A percentile compares a stretch with the other conserved stretches of the same genome.
Conservation (phyloP, 2,888 invertebrate species). For the Pecten maximus region DNA sequence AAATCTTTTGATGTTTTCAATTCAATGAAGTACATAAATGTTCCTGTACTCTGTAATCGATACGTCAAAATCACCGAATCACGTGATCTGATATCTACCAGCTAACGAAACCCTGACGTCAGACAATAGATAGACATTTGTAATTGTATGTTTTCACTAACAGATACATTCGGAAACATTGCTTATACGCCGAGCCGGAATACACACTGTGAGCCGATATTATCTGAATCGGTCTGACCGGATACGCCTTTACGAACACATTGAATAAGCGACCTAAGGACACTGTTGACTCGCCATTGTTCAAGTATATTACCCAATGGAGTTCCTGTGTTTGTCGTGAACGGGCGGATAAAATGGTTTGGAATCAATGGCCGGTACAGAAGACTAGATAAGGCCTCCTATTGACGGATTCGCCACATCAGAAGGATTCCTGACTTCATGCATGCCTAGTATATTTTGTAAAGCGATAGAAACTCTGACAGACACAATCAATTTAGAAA, state of each 20-base stretch:
- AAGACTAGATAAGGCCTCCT: neutral
- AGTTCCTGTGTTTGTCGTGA: neutral
- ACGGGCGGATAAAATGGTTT: neutral
- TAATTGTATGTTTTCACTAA: neutral
- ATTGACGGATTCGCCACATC: neutral
- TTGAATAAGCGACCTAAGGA: neutral
- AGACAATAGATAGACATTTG: neutral
- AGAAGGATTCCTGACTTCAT: neutral
- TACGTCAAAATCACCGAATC: neutral
- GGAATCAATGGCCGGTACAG: neutral
- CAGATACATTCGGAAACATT: neutral
- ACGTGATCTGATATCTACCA: neutral
- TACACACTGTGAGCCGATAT: neutral
- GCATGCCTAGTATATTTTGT: neutral
- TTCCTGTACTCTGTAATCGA: too few relatives aligned
- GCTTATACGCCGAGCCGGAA: neutral
- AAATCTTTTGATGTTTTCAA: too few relatives aligned
- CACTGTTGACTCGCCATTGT: neutral
- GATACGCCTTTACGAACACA: neutral
- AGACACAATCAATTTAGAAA: neutral
- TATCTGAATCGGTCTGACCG: neutral
- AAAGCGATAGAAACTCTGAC: neutral
- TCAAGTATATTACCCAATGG: constrained; percentile 12
- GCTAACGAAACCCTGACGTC: neutral
- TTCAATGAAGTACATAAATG: too few relatives aligned